Conservation (phyloP, 2,113 vertebrate genomes). For the Myocastor coypus region DNA sequence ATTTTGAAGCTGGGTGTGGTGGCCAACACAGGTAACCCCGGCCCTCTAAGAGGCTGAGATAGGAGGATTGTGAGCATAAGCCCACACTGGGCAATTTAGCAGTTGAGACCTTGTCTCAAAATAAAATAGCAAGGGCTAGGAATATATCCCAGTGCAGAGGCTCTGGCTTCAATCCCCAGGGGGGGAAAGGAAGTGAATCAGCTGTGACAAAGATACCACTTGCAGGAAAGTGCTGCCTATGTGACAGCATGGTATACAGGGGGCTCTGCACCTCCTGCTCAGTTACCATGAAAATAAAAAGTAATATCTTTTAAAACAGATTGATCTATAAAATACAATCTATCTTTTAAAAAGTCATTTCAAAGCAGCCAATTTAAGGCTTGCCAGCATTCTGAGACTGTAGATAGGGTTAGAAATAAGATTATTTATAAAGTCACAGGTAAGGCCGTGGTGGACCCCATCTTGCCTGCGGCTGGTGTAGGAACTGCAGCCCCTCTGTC, state of each 20-base stretch:
- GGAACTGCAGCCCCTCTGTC: not conserved
- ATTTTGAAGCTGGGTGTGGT: not conserved
- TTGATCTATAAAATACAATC: not conserved
- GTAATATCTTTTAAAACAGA: not conserved
- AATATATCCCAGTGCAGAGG: no score
- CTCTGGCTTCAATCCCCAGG: no score
- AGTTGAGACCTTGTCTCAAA: not conserved
- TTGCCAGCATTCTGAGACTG: not conserved
- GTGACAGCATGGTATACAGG: not conserved
- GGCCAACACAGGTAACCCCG: no score
- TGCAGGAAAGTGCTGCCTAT: not conserved
- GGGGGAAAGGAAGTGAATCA: not conserved
- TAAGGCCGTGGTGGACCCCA: not conserved
- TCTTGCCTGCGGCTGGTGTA: no score
- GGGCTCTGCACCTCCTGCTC: not conserved
- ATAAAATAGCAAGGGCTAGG: not conserved
- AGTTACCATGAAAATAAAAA: not conserved
- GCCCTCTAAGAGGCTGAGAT: no score
- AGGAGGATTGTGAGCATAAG: not conserved
- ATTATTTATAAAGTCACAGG: not conserved
- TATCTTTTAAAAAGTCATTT: not conserved
- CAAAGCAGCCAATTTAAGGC: not conserved
- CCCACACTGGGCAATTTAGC: not conserved
- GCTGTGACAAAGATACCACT: not conserved
- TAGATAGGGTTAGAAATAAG: not conserved